phyloP scores from a whole-genome alignment of 2,888 invertebrate genomes.

The Caenorhabditis sp. region DNA sequence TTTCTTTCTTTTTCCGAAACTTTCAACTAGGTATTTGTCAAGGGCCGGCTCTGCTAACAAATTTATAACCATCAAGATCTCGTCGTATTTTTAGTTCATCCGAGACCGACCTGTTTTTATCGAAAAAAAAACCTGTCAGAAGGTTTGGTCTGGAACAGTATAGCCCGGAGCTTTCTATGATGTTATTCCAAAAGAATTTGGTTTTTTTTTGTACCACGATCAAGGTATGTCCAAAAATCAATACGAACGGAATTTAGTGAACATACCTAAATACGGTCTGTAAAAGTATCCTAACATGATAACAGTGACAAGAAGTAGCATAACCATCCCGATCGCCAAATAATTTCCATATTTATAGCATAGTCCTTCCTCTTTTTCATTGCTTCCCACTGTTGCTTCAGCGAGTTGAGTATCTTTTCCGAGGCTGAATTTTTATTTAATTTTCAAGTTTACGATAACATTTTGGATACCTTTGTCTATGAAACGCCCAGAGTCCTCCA shows the following conservation, averaged over 20 bases:
- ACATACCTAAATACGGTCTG: conserved; percentile 34
- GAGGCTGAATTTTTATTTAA: conserved; percentile 1
- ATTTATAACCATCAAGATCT: no score
- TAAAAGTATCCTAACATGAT: conserved; percentile 67
- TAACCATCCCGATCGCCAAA: conserved; percentile 43
- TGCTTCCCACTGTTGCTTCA: background rate
- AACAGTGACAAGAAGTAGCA: conserved; percentile 56
- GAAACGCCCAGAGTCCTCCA: conserved; percentile 60
- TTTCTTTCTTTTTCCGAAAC: no score
- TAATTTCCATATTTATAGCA: conserved; percentile 34
- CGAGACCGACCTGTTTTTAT: no score
- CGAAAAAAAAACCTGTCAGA: no score
- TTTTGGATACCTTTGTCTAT: conserved; percentile 35
- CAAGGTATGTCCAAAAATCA: no score
- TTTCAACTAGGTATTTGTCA: no score
- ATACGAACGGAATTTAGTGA: background rate
- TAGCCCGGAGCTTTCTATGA: no score
- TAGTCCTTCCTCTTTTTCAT: conserved; percentile 9
- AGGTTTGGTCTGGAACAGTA: no score
- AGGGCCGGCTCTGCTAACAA: no score
- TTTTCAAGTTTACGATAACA: background rate
- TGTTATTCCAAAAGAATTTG: no score
- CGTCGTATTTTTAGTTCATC: no score
- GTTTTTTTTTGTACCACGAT: no score
- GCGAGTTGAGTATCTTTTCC: conserved; percentile 7